phyloP scores from a whole-genome alignment of 2,888 invertebrate genomes.

The Panopea generosa region DNA sequence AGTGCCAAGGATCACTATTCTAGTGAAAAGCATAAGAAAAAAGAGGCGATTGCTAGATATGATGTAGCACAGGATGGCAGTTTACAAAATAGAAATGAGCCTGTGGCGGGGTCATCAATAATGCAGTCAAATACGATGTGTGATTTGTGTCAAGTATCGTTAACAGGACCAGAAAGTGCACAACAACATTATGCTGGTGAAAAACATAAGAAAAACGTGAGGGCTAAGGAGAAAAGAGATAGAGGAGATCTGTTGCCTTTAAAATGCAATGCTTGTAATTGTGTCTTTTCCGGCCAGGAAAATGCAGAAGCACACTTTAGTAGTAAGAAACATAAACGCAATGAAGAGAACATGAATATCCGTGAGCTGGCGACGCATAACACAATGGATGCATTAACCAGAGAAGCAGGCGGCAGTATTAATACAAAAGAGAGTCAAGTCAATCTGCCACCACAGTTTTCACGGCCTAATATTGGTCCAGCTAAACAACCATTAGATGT shows the following conservation, averaged over 20 bases:
- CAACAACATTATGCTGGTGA: constrained; percentile 69
- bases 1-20: not conserved
- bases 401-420: no score
- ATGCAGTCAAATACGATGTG: not conserved
- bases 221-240: constrained; percentile 8
- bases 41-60: no score
- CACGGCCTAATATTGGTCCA: no score
- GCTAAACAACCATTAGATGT: no score
- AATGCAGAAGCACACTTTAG: constrained; percentile 65
- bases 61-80: no score
- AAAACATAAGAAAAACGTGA: constrained; percentile 66
- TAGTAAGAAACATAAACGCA: constrained; percentile 66
- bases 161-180: constrained; percentile 60
- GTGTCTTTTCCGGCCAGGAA: constrained; percentile 55
- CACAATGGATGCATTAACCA: not conserved
- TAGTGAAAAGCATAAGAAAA: not conserved
- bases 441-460: no score
- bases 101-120: not conserved
- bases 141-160: constrained; percentile 24
- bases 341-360: constrained; percentile 34
- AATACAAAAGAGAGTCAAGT: no score
- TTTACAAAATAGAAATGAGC: not conserved
- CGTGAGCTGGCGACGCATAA: not conserved
- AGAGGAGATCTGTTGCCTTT: constrained; percentile 24
- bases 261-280: constrained; percentile 41